Conservation (phyloP, 2,888 invertebrate species). For the Listrodromus nycthemerus region DNA sequence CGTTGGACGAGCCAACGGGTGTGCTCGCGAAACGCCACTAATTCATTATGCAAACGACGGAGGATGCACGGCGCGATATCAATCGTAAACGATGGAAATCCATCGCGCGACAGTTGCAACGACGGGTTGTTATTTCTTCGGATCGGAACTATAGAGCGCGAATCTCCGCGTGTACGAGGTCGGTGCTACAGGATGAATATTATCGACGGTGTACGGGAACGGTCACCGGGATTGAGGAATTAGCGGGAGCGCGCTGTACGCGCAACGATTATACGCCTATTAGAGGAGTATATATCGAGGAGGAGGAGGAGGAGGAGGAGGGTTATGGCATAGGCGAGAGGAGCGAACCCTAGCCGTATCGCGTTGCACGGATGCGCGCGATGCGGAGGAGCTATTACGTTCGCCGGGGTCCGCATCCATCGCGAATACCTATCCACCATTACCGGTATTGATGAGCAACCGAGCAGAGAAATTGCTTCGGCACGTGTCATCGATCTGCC, state of each 20-base stretch:
- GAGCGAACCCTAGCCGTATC: neutral
- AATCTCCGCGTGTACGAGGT: too few species aligned
- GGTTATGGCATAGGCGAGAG: conserved; percentile 5
- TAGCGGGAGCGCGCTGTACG: conserved; percentile 74
- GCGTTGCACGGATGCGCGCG: conserved; percentile 18
- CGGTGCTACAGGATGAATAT: neutral
- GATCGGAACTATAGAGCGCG: neutral
- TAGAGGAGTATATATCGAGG: conserved; percentile 76
- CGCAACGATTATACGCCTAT: conserved; percentile 84
- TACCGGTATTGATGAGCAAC: conserved; percentile 82
- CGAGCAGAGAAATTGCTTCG: conserved; percentile 82
- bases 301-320: conserved; percentile 19
- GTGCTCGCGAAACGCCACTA: conserved; percentile 32
- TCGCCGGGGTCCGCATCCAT: conserved; percentile 14
- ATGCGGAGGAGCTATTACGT: neutral
- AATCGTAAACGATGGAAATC: conserved; percentile 73
- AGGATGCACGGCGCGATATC: conserved; percentile 69
- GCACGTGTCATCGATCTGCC: conserved; percentile 81
- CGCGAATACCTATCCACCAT: conserved; percentile 67
- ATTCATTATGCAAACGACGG: conserved; percentile 61
- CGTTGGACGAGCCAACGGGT: conserved; percentile 57
- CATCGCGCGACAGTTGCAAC: conserved; percentile 75
- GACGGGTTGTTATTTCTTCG: conserved; percentile 69
- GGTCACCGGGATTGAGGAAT: conserved; percentile 66
- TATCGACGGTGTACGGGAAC: conserved; percentile 12